A percentile compares a stretch with the other conserved stretches of the same genome.
phyloP scores from a whole-genome alignment of 2,888 invertebrate species.

The Coleophora flavipennella region DNA sequence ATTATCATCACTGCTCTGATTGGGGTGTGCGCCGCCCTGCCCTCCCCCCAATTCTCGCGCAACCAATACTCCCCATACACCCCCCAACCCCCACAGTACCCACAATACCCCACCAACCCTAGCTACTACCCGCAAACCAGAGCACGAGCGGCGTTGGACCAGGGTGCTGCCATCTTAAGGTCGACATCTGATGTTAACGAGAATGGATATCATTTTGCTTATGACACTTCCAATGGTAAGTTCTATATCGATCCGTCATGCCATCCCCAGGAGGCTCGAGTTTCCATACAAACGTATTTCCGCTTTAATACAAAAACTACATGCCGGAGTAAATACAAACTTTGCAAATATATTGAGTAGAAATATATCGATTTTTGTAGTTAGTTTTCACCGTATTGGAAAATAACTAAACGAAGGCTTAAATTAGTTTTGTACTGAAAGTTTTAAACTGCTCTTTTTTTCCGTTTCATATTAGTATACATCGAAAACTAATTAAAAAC shows the following conservation, averaged over 20 bases:
- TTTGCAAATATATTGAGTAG: too few relatives aligned
- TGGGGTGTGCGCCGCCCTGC: slow-evolving; percentile 41
- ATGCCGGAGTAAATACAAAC: too few relatives aligned
- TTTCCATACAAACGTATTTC: too few relatives aligned
- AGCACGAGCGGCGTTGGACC: slow-evolving; percentile 38
- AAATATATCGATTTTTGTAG: too few relatives aligned
- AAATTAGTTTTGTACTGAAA: too few relatives aligned
- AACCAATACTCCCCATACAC: slow-evolving; percentile 18
- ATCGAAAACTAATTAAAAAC: too few relatives aligned
- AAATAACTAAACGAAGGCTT: too few relatives aligned
- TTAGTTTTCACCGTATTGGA: too few relatives aligned
- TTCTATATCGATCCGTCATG: slow-evolving; percentile 1
- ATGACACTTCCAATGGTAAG: slow-evolving; percentile 76
- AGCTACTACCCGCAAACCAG: slow-evolving; percentile 33
- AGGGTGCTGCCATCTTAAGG: slow-evolving; percentile 49
- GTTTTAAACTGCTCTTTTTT: too few relatives aligned
- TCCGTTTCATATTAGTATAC: too few relatives aligned
- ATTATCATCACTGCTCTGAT: slow-evolving; percentile 44
- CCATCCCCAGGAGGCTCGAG: too few relatives aligned
- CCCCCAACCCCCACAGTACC: slow-evolving; percentile 16
- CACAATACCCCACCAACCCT: slow-evolving; percentile 32
- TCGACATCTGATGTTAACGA: slow-evolving; percentile 50
- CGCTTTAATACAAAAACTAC: too few relatives aligned
- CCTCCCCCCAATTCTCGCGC: slow-evolving; percentile 19
- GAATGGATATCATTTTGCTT: slow-evolving; percentile 59